Evolutionary conservation across 1,140 invertebrate genomes (phyloP).

Genomic region (Tetragonula clypearis): DNA sequence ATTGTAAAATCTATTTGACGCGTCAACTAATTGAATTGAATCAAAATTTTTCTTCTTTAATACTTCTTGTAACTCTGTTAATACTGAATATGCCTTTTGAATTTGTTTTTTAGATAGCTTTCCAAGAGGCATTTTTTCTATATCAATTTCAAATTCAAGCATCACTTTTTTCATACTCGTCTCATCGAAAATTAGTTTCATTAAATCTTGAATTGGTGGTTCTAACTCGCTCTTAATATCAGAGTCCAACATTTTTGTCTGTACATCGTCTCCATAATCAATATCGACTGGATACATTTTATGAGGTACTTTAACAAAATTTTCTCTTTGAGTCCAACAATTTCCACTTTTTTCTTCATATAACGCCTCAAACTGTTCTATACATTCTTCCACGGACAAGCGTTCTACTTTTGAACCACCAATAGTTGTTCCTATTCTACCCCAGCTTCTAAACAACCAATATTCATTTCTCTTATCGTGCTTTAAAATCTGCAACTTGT

Average conservation of each 20-base stretch:
- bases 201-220: constrained; percentile 90
- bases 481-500: constrained; percentile 96
- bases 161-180: constrained; percentile 95
- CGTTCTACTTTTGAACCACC: constrained; percentile 90
- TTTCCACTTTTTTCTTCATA: constrained; percentile 96
- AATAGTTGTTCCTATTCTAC: constrained; percentile 96
- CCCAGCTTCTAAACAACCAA: constrained; percentile 96
- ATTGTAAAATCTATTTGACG: constrained; percentile 96
- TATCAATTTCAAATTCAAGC: constrained; percentile 97
- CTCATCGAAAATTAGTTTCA: constrained; percentile 95
- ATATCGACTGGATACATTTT: constrained; percentile 95
- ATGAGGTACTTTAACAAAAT: constrained; percentile 92
- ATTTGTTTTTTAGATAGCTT: constrained; percentile 97
- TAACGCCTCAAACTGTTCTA: constrained; percentile 85
- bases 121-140: constrained; percentile 98
- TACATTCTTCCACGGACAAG: constrained; percentile 84
- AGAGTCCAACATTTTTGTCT: constrained; percentile 71
- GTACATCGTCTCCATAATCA: constrained; percentile 88
- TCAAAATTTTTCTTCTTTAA: constrained; percentile 82
- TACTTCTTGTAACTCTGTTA: constrained; percentile 89
- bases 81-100: constrained; percentile 90
- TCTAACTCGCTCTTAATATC: constrained; percentile 86
- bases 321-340: constrained; percentile 85
- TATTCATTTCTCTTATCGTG: constrained; percentile 87
- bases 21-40: constrained; percentile 87